Conservation (phyloP, 2,888 invertebrate species). For the Theretra japonica region DNA sequence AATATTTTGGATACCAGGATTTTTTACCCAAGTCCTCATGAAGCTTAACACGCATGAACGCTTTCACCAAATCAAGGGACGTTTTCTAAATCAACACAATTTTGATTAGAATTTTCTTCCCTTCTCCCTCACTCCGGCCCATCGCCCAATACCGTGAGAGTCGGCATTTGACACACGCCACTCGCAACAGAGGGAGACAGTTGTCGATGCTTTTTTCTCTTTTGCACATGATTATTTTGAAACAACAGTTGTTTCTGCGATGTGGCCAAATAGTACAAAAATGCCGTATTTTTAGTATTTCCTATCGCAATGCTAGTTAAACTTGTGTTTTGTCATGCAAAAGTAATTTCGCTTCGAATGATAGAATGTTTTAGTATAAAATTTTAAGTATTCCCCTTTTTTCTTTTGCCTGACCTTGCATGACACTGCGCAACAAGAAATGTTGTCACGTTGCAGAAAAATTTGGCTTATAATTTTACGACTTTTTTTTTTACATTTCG, state of each 20-base stretch:
- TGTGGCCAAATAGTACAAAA: constrained; percentile 20
- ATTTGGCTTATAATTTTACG: no score
- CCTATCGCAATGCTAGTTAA: not conserved
- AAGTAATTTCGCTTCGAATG: not conserved
- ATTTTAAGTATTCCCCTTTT: not conserved
- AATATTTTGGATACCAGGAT: no score
- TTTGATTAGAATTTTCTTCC: not conserved
- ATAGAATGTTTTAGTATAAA: not conserved
- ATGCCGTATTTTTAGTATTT: constrained; percentile 23
- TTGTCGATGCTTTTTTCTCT: constrained; percentile 47
- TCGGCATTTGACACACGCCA: constrained; percentile 73
- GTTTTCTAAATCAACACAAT: no score
- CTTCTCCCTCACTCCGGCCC: constrained; percentile 48
- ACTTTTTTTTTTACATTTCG: no score
- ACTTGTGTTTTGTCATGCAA: not conserved
- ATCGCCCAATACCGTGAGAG: constrained; percentile 63
- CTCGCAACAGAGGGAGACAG: constrained; percentile 56
- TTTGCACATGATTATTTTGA: constrained; percentile 44
- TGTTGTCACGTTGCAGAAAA: no score
- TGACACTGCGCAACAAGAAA: no score
- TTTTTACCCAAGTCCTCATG: no score
- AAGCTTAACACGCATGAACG: no score
- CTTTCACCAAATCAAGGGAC: no score
- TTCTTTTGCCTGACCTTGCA: no score
- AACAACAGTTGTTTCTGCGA: constrained; percentile 32